Conservation (phyloP, 2,797 vertebrate genomes). For the Mormyrus hasselquistii region DNA sequence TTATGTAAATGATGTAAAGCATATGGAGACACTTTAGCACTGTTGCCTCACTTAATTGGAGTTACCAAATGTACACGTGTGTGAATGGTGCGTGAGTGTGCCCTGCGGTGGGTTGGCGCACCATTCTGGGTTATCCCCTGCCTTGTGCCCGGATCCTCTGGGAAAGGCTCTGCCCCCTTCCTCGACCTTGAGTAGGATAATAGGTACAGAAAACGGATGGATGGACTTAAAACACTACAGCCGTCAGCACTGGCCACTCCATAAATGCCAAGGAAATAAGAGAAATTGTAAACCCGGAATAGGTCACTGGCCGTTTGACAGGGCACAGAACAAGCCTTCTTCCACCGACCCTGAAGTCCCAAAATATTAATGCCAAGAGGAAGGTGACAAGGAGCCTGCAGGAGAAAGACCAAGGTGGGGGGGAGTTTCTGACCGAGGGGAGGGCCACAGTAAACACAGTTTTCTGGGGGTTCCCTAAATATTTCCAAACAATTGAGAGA, state of each 20-base stretch:
- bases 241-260: neutral
- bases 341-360: neutral
- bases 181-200: neutral
- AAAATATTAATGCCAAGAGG: neutral
- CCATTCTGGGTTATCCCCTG: neutral
- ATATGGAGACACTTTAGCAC: neutral
- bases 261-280: neutral
- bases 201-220: neutral
- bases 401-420: neutral
- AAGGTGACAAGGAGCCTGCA: neutral
- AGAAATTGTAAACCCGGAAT: neutral
- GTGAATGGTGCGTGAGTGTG: neutral
- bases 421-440: neutral
- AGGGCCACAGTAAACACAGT: neutral
- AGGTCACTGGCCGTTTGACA: neutral
- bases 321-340: neutral
- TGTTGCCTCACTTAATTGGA: neutral
- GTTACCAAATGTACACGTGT: neutral
- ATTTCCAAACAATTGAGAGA: neutral
- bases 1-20: neutral
- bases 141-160: neutral
- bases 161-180: neutral
- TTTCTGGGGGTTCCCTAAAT: neutral
- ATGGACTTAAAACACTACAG: neutral
- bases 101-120: neutral